Base-by-base conservation (phyloP, 2,888 invertebrate genomes). In the Troides oblongomaculatus region DNA sequence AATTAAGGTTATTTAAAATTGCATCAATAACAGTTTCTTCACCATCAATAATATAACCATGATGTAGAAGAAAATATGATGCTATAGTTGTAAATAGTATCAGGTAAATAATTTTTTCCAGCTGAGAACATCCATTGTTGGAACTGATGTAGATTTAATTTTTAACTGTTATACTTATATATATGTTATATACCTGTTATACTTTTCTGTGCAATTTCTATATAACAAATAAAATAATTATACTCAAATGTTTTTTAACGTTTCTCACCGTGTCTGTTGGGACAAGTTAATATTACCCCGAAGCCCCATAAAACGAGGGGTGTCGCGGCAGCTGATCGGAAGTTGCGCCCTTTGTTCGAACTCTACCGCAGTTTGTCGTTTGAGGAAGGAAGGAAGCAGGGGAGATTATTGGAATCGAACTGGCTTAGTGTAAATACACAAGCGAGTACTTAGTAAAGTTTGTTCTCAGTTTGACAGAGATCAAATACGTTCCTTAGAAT, bases 301-400 rank as follows among this genome's bases (percentile, higher is more conserved):
- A 92, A 91, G 89, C 90, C 91, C 77, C 82, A 81, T 85, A 85
- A 89, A 87, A 85, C 80, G 79, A 81, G 81, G 84, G 89, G 89
- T 81, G 88, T 83, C 81, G 78, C 76, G 87, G 86, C 93, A 93
- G 93, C 93, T 93, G 93, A 93, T 93, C 90, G 92, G 93, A 93
- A 92, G 91, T 92, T 84, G 85, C 86, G 89, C 84, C 90, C 88
- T 92, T 92, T 92, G 90, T 92, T 89, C 85, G 74, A 80, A 81
- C 81, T 82, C 81, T 82, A 87, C 89, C 86, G 80, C 83, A 85
- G 79, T 85, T 85, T 86, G 77, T 77, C 78, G 75, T 72, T 63
- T 57, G 72, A 82, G 85, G 84, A 88, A 87, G 86, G 85, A 87
- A 90, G 90, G 86, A 90, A 88, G 83, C 53, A 80, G 75, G 77